Percentiles rank a stretch among this genome's conserved stretches.
Conservation (phyloP, 2,888 invertebrate genomes). For the Tortricodes alternella region DNA sequence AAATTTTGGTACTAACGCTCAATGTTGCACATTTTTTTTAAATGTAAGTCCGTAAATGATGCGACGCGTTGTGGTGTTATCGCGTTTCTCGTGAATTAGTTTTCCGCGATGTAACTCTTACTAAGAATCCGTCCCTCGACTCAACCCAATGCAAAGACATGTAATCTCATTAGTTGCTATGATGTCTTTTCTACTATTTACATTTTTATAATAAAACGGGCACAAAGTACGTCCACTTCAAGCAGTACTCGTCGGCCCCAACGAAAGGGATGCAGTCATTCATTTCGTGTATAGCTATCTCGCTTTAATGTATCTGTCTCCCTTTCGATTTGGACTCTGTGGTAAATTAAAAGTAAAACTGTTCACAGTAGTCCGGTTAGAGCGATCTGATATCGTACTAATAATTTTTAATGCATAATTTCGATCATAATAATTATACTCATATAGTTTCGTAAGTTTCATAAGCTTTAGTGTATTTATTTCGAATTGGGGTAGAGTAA, state of each 20-base stretch:
- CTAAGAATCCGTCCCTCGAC: constrained; percentile 69
- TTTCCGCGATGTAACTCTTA: constrained; percentile 42
- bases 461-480: constrained; percentile 76
- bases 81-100: constrained; percentile 9
- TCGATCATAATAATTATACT: constrained; percentile 79
- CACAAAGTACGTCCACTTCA: constrained; percentile 27
- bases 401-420: constrained; percentile 67
- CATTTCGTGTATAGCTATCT: neutral
- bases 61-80: constrained; percentile 17
- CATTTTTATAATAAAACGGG: constrained; percentile 22
- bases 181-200: constrained; percentile 49
- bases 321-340: neutral
- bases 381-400: constrained; percentile 47
- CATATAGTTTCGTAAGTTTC: constrained; percentile 64
- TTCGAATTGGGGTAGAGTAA: constrained; percentile 44
- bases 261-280: neutral
- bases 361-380: constrained; percentile 24
- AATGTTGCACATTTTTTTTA: constrained; percentile 23
- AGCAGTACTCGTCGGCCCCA: too few relatives aligned
- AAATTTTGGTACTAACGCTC: constrained; percentile 24
- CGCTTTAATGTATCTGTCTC: neutral
- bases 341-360: neutral
- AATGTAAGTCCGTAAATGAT: neutral
- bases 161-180: constrained; percentile 60
- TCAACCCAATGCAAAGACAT: constrained; percentile 56